Percentiles rank a stretch among this genome's conserved stretches.
These are phyloP conservation scores for Psittacula cyanocephala DNA, from an alignment of 2,113 vertebrate species.

Conservation along the genomic window DNA sequence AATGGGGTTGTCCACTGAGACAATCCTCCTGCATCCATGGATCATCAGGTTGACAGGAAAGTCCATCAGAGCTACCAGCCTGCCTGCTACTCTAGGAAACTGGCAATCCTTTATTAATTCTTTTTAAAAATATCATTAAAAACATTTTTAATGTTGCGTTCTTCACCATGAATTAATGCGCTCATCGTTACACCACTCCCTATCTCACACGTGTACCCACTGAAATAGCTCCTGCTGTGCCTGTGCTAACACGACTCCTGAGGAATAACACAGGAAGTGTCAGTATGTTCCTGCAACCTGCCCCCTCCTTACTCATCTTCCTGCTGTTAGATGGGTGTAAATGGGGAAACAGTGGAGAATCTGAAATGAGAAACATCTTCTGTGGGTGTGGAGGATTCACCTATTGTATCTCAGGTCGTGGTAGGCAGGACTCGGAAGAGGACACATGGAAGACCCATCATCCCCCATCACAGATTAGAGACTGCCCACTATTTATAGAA, in stretches of 20 bases:
- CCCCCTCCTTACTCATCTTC: background rate
- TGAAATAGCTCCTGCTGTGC: fast-evolving
- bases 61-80: background rate
- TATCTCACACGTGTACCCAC: fast-evolving
- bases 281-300: background rate
- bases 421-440: background rate
- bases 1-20: background rate
- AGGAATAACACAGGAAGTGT: background rate
- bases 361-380: background rate
- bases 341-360: background rate
- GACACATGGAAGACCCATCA: background rate
- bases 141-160: background rate
- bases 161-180: background rate
- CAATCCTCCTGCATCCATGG: background rate
- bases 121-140: background rate
- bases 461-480: background rate
- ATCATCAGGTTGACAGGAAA: background rate
- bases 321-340: fast-evolving
- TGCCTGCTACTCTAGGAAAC: background rate
- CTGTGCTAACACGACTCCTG: background rate
- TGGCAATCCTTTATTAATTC: background rate
- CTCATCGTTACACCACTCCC: background rate
- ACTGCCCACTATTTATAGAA: background rate
- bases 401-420: background rate
- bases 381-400: background rate